phyloP scores from a whole-genome alignment of 2,888 invertebrate genomes.

The Eupithecia pulchellata region DNA sequence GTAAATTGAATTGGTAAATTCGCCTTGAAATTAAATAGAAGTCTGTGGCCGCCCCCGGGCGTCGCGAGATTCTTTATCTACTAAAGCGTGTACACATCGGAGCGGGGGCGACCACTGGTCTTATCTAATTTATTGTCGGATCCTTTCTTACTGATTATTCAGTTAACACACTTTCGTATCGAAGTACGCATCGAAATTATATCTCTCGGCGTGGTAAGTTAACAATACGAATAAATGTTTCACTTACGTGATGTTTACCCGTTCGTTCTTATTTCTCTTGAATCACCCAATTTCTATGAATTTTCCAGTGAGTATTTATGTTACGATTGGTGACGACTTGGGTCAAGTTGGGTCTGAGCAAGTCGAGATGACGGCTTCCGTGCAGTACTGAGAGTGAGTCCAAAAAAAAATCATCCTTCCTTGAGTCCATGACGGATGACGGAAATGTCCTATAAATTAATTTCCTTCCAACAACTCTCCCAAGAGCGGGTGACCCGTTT shows the following conservation, averaged over 20 bases:
- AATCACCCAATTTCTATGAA: too few species aligned
- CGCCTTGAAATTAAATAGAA: conserved; percentile 15
- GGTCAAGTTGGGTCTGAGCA: too few species aligned
- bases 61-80: conserved; percentile 22
- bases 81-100: conserved; percentile 32
- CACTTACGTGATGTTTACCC: too few species aligned
- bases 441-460: background rate
- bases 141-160: conserved; percentile 16
- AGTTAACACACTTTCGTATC: conserved; percentile 11
- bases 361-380: too few species aligned
- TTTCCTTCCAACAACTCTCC: background rate
- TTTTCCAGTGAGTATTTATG: too few species aligned
- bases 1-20: conserved; percentile 15
- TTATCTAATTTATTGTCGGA: conserved; percentile 29
- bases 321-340: too few species aligned
- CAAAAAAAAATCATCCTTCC: too few species aligned
- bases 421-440: too few species aligned
- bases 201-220: too few species aligned
- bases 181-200: background rate
- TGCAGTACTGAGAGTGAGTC: too few species aligned
- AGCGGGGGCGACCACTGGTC: background rate
- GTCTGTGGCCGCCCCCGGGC: background rate
- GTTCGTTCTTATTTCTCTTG: too few species aligned
- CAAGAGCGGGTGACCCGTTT: background rate
- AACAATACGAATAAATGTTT: too few species aligned